Percentiles rank a stretch among this genome's conserved stretches.
Evolutionary conservation across 2,113 vertebrate species (phyloP).

Genomic region (Chloroceryle aenea): DNA sequence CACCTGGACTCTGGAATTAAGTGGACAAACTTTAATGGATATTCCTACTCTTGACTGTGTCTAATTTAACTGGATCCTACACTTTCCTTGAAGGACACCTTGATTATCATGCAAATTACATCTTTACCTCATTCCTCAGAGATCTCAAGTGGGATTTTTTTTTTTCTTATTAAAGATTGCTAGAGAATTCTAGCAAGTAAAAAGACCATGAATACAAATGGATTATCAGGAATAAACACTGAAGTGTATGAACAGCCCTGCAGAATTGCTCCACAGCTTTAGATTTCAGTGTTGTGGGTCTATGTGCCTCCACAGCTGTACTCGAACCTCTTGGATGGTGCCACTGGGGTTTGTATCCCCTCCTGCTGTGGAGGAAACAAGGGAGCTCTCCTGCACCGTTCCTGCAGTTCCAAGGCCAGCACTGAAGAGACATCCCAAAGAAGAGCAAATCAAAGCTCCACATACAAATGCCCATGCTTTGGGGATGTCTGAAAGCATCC

Average conservation of each 20-base stretch:
- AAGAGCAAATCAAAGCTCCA: background rate
- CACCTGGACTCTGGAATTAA: background rate
- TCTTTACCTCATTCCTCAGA: background rate
- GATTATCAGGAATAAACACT: background rate
- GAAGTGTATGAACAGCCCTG: background rate
- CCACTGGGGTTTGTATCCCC: background rate
- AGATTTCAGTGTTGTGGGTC: background rate
- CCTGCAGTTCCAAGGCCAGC: background rate
- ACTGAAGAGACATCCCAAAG: background rate
- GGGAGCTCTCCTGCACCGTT: background rate
- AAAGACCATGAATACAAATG: background rate
- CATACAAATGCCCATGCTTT: background rate
- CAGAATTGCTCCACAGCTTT: background rate
- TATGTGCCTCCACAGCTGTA: background rate
- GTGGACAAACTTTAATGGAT: background rate
- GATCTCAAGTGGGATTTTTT: background rate
- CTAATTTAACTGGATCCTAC: background rate
- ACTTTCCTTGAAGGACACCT: background rate
- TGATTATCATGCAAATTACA: background rate
- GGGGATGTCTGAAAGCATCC: background rate
- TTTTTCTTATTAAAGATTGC: background rate
- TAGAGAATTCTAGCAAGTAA: background rate
- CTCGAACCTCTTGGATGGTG: background rate
- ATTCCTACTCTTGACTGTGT: background rate
- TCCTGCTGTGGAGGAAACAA: background rate